These are phyloP conservation scores for Platanista minor DNA, from an alignment of 2,113 vertebrate genomes.

Conservation along the genomic window DNA sequence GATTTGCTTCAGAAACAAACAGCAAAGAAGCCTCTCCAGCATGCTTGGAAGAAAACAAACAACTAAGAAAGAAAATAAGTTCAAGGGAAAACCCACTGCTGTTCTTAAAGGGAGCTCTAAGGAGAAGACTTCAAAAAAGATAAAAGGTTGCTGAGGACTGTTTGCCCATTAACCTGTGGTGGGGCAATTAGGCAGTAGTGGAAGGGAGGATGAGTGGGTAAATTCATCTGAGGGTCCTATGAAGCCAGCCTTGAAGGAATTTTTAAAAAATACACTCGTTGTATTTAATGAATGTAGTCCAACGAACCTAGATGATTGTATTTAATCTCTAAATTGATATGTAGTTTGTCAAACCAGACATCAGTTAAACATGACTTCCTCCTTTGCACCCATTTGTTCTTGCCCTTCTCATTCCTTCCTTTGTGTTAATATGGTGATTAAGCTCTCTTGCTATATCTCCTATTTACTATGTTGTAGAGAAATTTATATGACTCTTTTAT, in stretches of 20 bases:
- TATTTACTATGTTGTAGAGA: neutral
- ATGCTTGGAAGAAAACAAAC: neutral
- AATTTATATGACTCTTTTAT: neutral
- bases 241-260: neutral
- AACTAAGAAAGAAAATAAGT: slow-evolving; percentile 25
- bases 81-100: neutral
- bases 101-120: neutral
- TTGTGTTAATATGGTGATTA: neutral
- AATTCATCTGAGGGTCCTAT: neutral
- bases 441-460: neutral
- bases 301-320: neutral
- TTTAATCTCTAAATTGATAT: neutral
- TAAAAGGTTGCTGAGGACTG: neutral
- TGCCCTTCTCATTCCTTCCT: neutral
- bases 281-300: neutral
- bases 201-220: neutral
- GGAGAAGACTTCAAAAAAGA: slow-evolving; percentile 12
- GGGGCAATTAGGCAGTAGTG: neutral
- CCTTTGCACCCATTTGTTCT: neutral
- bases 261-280: neutral
- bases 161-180: neutral
- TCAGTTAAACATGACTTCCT: neutral
- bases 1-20: slow-evolving; percentile 39
- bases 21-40: neutral
- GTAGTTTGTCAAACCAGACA: neutral